Conservation (phyloP, 1,140 invertebrate species). For the Hetaerina americana region DNA sequence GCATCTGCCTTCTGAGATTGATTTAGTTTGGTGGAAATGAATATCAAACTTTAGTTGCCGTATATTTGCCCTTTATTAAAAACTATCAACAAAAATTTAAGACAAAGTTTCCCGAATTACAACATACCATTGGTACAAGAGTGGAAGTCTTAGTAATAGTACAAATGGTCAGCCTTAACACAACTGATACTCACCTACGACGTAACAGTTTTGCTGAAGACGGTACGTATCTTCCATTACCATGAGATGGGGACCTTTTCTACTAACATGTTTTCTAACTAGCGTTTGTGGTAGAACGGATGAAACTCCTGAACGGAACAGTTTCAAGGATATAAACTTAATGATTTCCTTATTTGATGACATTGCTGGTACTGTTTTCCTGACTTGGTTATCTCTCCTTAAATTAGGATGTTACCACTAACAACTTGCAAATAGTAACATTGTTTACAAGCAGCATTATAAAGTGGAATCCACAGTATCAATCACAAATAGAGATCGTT, state of each 20-base stretch:
- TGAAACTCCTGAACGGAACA: neutral
- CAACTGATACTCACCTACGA: neutral
- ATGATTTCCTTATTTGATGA: neutral
- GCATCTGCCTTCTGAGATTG: neutral
- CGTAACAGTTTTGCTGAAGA: neutral
- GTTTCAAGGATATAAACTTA: neutral
- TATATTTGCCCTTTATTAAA: no score
- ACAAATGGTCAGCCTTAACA: neutral
- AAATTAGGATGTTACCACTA: no score
- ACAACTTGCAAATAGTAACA: no score
- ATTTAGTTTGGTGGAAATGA: neutral
- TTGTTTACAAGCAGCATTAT: no score
- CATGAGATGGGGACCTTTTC: neutral
- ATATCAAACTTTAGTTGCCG: neutral
- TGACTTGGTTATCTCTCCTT: no score
- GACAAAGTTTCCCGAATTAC: neutral
- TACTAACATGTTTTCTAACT: neutral
- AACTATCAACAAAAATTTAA: neutral
- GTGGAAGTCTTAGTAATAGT: neutral
- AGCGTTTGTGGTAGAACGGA: neutral
- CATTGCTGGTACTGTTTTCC: no score
- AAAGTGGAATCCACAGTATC: no score
- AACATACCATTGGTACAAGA: neutral
- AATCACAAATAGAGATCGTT: no score
- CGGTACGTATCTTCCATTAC: neutral